Percentiles rank a stretch among this genome's conserved stretches.
phyloP scores from a whole-genome alignment of 1,140 invertebrate species.

The Drosophila sp. region DNA sequence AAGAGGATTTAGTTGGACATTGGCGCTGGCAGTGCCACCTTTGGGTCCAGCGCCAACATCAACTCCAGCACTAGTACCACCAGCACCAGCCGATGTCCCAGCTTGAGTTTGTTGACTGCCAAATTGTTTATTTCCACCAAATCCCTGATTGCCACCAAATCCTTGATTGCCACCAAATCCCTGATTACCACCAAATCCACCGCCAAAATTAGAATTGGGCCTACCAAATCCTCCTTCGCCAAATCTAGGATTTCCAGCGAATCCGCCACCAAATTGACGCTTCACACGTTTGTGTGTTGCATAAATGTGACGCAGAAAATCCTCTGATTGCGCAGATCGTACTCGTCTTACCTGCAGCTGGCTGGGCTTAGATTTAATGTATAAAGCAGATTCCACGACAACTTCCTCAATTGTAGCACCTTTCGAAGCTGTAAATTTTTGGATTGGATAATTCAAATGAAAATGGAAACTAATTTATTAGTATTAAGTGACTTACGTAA shows the following conservation, averaged over 20 bases:
- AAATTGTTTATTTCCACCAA: conserved; percentile 21
- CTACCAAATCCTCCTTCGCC: conserved; percentile 14
- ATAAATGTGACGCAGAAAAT: conserved; percentile 22
- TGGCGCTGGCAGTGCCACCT: conserved; percentile 59
- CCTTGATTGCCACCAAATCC: conserved; percentile 28
- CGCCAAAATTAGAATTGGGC: background rate
- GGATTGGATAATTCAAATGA: background rate
- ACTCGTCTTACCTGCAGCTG: conserved; percentile 61
- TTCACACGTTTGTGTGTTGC: conserved; percentile 70
- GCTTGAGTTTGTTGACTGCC: conserved; percentile 31
- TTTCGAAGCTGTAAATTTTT: conserved; percentile 45
- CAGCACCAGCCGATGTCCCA: conserved; percentile 45
- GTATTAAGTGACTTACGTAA: conserved; percentile 52
- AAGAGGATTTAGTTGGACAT: conserved; percentile 51
- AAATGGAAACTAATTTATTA: background rate
- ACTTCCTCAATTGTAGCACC: conserved; percentile 81
- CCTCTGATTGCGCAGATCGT: conserved; percentile 38
- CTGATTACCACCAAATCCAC: conserved; percentile 1
- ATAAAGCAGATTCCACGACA: conserved; percentile 80
- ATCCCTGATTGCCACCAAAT: conserved; percentile 25
- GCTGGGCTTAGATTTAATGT: conserved; percentile 73
- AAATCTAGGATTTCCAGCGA: conserved; percentile 33
- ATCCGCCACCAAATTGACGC: conserved; percentile 38
- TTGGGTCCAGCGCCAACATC: conserved; percentile 58
- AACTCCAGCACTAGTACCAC: conserved; percentile 49